Percentiles rank a stretch among this genome's conserved stretches.
These are phyloP conservation scores for Alsophila aescularia DNA, from an alignment of 2,888 invertebrate genomes.

Conservation along the genomic window DNA sequence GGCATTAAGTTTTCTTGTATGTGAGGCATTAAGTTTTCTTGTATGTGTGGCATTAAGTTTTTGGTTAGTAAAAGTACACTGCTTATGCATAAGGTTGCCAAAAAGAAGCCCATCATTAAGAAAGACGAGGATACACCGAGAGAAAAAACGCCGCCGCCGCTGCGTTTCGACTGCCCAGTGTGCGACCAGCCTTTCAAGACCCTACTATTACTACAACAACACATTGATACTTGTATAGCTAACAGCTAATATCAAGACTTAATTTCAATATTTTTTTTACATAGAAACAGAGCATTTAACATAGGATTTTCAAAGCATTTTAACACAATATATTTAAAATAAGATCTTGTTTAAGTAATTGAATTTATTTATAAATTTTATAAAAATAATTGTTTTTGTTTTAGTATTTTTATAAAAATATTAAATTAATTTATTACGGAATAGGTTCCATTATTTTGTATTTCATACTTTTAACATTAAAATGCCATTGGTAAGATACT, in stretches of 20 bases:
- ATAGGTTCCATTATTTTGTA: too few species aligned
- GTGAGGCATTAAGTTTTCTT: too few species aligned
- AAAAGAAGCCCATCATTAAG: constrained; percentile 51
- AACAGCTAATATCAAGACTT: constrained; percentile 15
- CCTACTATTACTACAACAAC: constrained; percentile 80
- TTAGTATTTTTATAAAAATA: too few species aligned
- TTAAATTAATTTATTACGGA: too few species aligned
- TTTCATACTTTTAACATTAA: too few species aligned
- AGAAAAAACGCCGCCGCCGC: constrained; percentile 68
- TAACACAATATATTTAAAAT: too few species aligned
- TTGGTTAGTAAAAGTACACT: not conserved
- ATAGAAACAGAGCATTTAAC: constrained; percentile 1
- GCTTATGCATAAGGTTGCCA: constrained; percentile 47
- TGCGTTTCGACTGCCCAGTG: constrained; percentile 82
- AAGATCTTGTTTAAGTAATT: too few species aligned
- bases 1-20: too few species aligned
- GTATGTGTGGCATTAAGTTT: too few species aligned
- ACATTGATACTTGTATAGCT: constrained; percentile 78
- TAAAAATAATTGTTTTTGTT: too few species aligned
- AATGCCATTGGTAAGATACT: too few species aligned
- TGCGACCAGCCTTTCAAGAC: constrained; percentile 82
- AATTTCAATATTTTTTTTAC: not conserved
- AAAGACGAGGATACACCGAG: constrained; percentile 23
- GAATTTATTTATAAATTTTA: too few species aligned
- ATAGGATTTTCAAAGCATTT: not conserved